Percentiles rank a stretch among this genome's conserved stretches.
Conservation (phyloP, 1,140 invertebrate species). For the Drosophila takahashii region DNA sequence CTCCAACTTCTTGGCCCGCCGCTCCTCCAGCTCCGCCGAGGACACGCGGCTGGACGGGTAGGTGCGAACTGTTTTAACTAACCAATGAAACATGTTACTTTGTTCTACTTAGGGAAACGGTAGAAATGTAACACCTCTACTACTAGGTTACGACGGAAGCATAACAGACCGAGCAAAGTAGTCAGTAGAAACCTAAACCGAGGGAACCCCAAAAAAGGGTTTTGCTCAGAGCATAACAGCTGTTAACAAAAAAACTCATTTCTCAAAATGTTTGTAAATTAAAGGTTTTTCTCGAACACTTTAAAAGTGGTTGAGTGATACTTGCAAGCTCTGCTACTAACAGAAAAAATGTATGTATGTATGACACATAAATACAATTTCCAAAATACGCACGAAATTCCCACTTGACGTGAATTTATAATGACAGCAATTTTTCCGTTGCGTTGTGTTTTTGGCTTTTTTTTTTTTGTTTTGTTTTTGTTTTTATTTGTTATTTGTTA, state of each 20-base stretch:
- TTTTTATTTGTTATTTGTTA: neutral
- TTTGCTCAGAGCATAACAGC: neutral
- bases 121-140: conserved; percentile 1
- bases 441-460: conserved; percentile 10
- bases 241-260: no score
- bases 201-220: no score
- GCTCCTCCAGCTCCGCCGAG: conserved; percentile 89
- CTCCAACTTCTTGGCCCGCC: conserved; percentile 88
- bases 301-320: no score
- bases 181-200: no score
- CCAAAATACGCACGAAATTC: conserved; percentile 57
- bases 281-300: no score
- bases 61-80: conserved; percentile 85
- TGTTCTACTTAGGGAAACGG: neutral
- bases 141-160: neutral
- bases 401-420: conserved; percentile 50
- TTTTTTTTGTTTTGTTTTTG: neutral
- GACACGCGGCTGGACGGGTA: conserved; percentile 90
- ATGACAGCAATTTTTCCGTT: conserved; percentile 21
- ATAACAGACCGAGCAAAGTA: no score
- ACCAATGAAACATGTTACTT: conserved; percentile 77
- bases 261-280: no score
- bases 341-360: conserved; percentile 8
- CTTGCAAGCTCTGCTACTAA: no score
- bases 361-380: conserved; percentile 58